A percentile compares a stretch with the other conserved stretches of the same genome.
phyloP scores from a whole-genome alignment of 2,888 invertebrate species.

The Dynastes grantii region DNA sequence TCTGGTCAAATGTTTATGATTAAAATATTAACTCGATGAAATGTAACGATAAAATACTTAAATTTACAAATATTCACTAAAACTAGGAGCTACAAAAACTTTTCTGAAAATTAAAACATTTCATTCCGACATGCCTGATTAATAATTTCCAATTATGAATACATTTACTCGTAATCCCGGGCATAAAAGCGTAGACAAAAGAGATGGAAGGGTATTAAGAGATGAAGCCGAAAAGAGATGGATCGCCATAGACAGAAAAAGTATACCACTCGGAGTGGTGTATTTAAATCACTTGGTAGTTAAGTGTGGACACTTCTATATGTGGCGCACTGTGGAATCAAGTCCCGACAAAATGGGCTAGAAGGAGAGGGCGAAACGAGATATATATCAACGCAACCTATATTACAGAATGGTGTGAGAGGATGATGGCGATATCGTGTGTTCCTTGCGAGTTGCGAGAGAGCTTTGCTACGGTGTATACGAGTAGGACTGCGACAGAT shows the following conservation, averaged over 20 bases:
- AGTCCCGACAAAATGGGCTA: conserved; percentile 38
- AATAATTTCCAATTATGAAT: conserved; percentile 26
- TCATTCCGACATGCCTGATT: neutral
- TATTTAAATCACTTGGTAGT: conserved; percentile 49
- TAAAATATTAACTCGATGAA: neutral
- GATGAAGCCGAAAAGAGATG: conserved; percentile 10
- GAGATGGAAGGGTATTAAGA: neutral
- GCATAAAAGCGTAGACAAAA: neutral
- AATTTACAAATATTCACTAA: neutral
- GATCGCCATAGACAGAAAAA: conserved; percentile 22
- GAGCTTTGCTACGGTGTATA: conserved; percentile 55
- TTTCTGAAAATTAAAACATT: conserved; percentile 1
- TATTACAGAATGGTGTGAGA: neutral
- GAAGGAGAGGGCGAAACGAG: conserved; percentile 14
- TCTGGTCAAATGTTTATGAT: neutral
- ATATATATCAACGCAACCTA: neutral
- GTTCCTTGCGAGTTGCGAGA: conserved; percentile 55
- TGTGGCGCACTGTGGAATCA: conserved; percentile 38
- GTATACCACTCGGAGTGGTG: conserved; percentile 31
- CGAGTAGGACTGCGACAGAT: conserved; percentile 59
- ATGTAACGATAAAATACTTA: neutral
- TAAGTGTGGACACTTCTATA: conserved; percentile 49
- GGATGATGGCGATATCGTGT: neutral
- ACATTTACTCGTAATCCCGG: neutral
- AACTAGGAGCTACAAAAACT: neutral